Evolutionary conservation across 2,113 vertebrate species (phyloP).

Genomic region (Notiomystis cincta): DNA sequence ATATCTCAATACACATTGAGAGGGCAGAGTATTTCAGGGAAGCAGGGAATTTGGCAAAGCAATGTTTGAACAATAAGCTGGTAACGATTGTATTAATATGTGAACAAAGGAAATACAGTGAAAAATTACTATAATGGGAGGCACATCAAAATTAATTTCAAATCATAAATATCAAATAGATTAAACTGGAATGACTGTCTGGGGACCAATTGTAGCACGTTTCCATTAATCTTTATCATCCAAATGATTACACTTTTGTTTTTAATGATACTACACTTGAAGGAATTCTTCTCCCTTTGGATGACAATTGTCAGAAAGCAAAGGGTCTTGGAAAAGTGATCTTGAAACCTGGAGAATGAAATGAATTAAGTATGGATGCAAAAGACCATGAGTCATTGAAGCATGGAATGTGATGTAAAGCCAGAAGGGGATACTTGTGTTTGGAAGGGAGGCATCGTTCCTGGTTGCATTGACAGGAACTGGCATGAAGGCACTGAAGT

Average conservation of each 20-base stretch:
- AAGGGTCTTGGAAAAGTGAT: background rate
- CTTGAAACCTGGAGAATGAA: background rate
- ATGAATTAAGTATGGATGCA: background rate
- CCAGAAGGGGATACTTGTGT: background rate
- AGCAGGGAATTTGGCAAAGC: background rate
- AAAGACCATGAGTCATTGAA: background rate
- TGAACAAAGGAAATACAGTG: background rate
- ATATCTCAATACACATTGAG: too few species aligned
- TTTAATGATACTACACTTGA: background rate
- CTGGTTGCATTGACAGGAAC: background rate
- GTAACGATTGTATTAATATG: background rate
- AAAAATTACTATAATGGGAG: background rate
- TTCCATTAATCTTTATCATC: background rate
- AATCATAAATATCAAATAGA: background rate
- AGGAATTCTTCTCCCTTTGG: background rate
- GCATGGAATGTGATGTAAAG: accelerated
- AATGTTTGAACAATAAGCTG: background rate
- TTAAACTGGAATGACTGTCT: background rate
- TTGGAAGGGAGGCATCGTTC: background rate
- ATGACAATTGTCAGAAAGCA: background rate
- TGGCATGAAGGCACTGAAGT: background rate
- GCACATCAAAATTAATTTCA: background rate
- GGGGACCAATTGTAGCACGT: background rate
- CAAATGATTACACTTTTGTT: background rate
- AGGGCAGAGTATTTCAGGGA: background rate